phyloP scores from a whole-genome alignment of 2,888 invertebrate species.

The Stegana nigrithorax region DNA sequence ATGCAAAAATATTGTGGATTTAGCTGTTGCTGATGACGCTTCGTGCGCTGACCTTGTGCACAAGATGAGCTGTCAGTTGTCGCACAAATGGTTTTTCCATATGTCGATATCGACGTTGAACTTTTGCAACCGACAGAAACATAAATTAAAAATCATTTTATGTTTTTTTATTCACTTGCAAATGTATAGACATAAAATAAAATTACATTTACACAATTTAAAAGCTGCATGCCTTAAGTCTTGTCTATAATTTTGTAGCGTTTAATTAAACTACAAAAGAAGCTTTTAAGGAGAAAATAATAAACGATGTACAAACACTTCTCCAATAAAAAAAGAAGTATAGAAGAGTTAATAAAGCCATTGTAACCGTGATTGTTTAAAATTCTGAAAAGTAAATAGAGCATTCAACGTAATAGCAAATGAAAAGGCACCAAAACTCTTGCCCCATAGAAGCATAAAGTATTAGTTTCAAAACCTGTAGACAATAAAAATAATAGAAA shows the following conservation, averaged over 20 bases:
- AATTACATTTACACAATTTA: too few species aligned
- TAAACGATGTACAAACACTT: too few species aligned
- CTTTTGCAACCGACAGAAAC: neutral
- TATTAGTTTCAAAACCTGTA: conserved; percentile 51
- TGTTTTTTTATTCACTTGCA: too few species aligned
- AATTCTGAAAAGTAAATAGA: conserved; percentile 50
- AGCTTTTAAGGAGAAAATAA: conserved; percentile 1
- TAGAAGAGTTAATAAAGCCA: neutral
- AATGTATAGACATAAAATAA: too few species aligned
- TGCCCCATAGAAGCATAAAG: too few species aligned
- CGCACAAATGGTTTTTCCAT: conserved; percentile 14
- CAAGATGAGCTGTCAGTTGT: conserved; percentile 15
- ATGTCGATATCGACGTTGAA: neutral
- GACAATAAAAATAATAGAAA: neutral
- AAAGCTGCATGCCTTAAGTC: too few species aligned
- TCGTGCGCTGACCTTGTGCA: neutral
- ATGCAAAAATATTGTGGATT: too few species aligned
- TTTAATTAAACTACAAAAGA: too few species aligned
- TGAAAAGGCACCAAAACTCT: too few species aligned
- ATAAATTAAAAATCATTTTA: neutral
- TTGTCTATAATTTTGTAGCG: too few species aligned
- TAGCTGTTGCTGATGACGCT: too few species aligned
- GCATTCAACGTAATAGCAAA: conserved; percentile 42
- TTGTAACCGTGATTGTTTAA: conserved; percentile 12
- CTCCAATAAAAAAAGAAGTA: neutral